Conservation (phyloP, 2,797 vertebrate species). For the Sebastes itinus region DNA sequence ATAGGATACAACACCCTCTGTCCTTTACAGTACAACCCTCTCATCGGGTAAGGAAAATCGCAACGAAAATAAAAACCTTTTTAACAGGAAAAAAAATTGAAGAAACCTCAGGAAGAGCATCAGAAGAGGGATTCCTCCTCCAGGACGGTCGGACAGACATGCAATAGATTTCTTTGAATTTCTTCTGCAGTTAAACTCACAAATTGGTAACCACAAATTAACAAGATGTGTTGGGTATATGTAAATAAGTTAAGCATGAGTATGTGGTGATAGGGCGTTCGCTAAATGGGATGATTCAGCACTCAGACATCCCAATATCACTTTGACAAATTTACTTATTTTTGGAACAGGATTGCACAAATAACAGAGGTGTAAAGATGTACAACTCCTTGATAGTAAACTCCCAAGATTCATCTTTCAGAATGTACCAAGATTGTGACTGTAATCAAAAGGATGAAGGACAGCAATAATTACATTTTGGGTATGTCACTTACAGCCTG, state of each 20-base stretch:
- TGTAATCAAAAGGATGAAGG: neutral
- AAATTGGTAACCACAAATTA: neutral
- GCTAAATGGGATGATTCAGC: neutral
- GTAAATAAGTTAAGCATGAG: neutral
- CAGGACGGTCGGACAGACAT: too few relatives aligned
- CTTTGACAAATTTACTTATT: neutral
- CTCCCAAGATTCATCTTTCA: neutral
- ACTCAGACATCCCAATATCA: neutral
- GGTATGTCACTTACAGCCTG: neutral
- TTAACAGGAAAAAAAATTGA: too few relatives aligned
- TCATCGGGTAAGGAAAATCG: too few relatives aligned
- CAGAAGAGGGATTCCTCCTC: too few relatives aligned
- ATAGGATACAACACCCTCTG: too few relatives aligned
- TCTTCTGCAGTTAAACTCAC: neutral
- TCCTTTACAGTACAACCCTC: too few relatives aligned
- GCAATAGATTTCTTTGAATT: neutral
- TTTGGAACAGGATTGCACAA: neutral
- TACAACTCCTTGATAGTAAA: neutral
- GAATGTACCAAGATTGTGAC: neutral
- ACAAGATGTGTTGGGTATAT: constrained; percentile 1
- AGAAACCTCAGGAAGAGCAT: too few relatives aligned
- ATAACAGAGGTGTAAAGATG: neutral
- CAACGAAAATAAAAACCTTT: too few relatives aligned
- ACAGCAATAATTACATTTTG: neutral
- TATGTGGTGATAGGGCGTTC: neutral